Conservation (phyloP, 2,888 invertebrate species). For the Thecocarcelia acutangulata region DNA sequence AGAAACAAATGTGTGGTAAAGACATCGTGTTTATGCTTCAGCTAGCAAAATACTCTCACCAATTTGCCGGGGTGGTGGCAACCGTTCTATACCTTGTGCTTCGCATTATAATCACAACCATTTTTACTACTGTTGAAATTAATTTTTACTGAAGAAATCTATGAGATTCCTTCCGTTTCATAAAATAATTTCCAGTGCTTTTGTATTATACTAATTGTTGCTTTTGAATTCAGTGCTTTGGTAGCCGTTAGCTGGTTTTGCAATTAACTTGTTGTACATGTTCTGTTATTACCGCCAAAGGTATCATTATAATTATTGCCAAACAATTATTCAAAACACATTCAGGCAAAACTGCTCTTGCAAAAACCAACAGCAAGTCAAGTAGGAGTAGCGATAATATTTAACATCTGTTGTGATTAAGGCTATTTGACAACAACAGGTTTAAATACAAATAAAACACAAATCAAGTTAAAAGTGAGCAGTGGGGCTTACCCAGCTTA, state of each 20-base stretch:
- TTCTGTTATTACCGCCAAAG: neutral
- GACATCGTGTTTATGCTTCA: neutral
- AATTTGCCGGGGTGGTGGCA: no score
- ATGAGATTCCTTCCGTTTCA: no score
- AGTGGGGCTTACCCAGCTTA: no score
- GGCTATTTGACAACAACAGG: no score
- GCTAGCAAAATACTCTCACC: no score
- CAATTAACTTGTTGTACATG: neutral
- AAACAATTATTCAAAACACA: slow-evolving; percentile 17
- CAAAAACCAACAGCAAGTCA: no score
- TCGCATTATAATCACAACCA: no score
- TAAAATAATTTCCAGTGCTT: neutral
- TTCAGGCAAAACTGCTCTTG: neutral
- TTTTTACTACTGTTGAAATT: no score
- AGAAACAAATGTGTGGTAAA: neutral
- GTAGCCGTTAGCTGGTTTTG: neutral
- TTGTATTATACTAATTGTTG: neutral
- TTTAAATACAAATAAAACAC: no score
- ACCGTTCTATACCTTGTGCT: no score
- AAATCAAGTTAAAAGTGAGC: no score
- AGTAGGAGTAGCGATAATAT: neutral
- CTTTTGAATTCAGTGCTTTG: neutral
- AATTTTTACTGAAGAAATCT: no score
- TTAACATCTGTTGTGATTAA: neutral
- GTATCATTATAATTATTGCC: slow-evolving; percentile 24